Conservation (phyloP, 1,140 invertebrate species). For the Cydia splendana region DNA sequence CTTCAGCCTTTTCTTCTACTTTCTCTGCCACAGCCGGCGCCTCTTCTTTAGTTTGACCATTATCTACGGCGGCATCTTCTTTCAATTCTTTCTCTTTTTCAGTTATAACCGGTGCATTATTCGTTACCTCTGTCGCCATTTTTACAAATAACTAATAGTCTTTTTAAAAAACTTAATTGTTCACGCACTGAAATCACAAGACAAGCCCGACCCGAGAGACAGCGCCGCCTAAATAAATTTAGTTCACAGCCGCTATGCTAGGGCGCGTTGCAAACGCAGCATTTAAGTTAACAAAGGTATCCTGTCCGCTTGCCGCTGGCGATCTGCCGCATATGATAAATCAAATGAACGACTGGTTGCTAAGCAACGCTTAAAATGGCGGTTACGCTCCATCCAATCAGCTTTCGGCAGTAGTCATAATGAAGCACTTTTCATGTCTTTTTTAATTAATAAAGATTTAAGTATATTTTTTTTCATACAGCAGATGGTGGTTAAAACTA, state of each 20-base stretch:
- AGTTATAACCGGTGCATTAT: slow-evolving; percentile 81
- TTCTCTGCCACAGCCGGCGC: slow-evolving; percentile 72
- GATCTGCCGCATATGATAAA: slow-evolving; percentile 33
- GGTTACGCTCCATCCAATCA: slow-evolving; percentile 35
- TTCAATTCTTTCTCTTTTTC: slow-evolving; percentile 84
- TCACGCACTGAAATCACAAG: slow-evolving; percentile 49
- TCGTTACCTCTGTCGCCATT: slow-evolving; percentile 88
- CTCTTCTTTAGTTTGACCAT: slow-evolving; percentile 80
- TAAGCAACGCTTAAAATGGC: slow-evolving; percentile 67
- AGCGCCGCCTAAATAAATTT: slow-evolving; percentile 23
- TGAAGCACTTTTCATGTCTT: neutral
- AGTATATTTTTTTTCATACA: neutral
- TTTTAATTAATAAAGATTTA: neutral
- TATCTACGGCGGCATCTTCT: slow-evolving; percentile 81
- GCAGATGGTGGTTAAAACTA: neutral
- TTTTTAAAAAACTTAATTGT: slow-evolving; percentile 41
- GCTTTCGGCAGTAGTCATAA: neutral
- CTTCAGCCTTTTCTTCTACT: slow-evolving; percentile 76
- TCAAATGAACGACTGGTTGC: slow-evolving; percentile 57
- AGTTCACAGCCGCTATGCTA: slow-evolving; percentile 33
- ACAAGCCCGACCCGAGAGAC: slow-evolving; percentile 30
- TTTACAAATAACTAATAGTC: slow-evolving; percentile 44
- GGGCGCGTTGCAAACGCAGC: slow-evolving; percentile 40
- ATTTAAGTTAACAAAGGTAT: slow-evolving; percentile 33
- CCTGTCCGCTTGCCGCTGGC: slow-evolving; percentile 38